These are phyloP conservation scores for Aegithalos caudatus DNA, from an alignment of 2,113 vertebrate genomes.

Conservation along the genomic window DNA sequence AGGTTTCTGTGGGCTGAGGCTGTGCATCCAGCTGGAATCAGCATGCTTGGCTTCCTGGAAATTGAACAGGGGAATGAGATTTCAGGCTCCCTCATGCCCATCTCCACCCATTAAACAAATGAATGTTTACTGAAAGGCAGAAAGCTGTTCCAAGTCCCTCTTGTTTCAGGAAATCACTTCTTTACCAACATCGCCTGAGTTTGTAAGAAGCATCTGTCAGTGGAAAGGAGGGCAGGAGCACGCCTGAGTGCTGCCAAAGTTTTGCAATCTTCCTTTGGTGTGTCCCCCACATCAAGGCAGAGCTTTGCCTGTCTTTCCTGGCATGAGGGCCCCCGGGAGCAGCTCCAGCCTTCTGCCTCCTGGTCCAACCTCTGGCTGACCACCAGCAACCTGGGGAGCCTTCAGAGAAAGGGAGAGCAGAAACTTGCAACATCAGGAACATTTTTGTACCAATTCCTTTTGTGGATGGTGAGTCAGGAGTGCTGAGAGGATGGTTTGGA, in stretches of 20 bases:
- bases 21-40: background rate
- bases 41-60: background rate
- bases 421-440: background rate
- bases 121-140: constrained; percentile 27
- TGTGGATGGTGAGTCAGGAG: background rate
- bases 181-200: background rate
- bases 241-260: background rate
- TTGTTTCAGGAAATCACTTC: constrained; percentile 11
- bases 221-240: background rate
- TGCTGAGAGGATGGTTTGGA: background rate
- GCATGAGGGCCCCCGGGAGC: fast-evolving
- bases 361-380: background rate
- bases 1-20: background rate
- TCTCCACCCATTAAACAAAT: constrained; percentile 32
- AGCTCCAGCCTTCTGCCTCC: background rate
- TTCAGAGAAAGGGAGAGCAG: background rate
- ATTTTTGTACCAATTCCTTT: background rate
- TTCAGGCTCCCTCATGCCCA: background rate
- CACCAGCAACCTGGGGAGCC: background rate
- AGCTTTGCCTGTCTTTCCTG: background rate
- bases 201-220: background rate
- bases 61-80: background rate
- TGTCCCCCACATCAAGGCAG: no score
- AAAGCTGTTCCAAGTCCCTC: background rate
- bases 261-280: background rate